These are phyloP conservation scores for Riptortus pedestris DNA, from an alignment of 1,140 invertebrate species.

Conservation along the genomic window DNA sequence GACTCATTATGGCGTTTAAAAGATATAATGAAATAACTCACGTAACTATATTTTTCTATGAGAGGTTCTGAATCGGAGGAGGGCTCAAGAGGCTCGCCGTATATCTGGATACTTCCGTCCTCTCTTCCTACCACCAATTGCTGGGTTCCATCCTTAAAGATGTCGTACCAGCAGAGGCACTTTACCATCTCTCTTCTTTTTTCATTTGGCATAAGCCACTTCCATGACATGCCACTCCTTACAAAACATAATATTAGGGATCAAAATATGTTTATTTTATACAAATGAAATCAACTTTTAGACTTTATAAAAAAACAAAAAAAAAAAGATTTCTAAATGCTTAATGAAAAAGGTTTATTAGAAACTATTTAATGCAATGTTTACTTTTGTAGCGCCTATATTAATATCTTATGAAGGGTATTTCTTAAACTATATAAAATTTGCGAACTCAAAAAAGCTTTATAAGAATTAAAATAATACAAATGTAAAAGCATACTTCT, in stretches of 20 bases:
- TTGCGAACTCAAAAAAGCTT: too few relatives aligned
- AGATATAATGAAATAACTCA: too few relatives aligned
- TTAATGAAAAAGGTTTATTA: too few relatives aligned
- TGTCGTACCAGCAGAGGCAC: conserved; percentile 56
- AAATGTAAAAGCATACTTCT: too few relatives aligned
- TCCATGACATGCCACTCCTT: conserved; percentile 27
- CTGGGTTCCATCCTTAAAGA: conserved; percentile 51
- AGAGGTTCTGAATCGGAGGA: conserved; percentile 36
- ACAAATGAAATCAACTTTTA: neutral
- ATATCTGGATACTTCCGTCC: conserved; percentile 53
- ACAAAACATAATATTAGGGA: neutral
- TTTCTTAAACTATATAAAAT: too few relatives aligned
- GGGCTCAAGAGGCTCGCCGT: conserved; percentile 40
- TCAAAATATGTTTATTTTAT: neutral
- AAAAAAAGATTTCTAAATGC: too few relatives aligned
- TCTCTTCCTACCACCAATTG: conserved; percentile 48
- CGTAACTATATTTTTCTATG: conserved; percentile 43
- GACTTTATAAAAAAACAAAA: neutral
- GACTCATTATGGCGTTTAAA: too few relatives aligned
- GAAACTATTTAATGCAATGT: too few relatives aligned
- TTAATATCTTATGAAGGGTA: too few relatives aligned
- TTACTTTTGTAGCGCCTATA: too few relatives aligned
- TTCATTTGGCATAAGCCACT: conserved; percentile 41
- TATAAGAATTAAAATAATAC: too few relatives aligned
- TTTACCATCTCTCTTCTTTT: conserved; percentile 47